These are phyloP conservation scores for Rhineura floridana DNA, from an alignment of 2,113 vertebrate genomes.

Conservation along the genomic window DNA sequence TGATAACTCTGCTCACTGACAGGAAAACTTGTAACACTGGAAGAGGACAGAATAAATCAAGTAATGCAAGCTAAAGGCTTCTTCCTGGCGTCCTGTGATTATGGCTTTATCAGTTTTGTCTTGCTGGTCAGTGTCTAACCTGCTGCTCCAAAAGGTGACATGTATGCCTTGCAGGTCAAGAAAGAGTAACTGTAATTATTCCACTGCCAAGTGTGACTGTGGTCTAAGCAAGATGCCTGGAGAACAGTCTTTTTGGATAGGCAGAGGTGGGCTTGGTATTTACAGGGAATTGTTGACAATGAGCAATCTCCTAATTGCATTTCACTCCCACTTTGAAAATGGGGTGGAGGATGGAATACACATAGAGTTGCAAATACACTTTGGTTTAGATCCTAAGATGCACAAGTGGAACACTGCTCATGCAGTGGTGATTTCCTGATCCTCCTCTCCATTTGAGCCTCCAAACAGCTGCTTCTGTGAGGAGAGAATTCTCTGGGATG, in stretches of 20 bases:
- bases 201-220: rapidly evolving
- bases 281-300: background rate
- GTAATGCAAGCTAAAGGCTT: background rate
- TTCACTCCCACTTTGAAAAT: background rate
- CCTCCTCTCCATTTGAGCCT: background rate
- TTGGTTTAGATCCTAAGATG: background rate
- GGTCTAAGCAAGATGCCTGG: background rate
- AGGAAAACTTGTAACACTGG: no score
- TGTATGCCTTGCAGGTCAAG: background rate
- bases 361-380: background rate
- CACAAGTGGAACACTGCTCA: background rate
- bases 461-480: background rate
- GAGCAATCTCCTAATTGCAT: background rate
- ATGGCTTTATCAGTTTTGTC: background rate
- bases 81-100: background rate
- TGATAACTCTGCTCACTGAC: no score
- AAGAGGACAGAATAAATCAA: background rate
- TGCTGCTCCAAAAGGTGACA: background rate
- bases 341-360: background rate
- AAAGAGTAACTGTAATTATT: background rate
- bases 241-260: background rate
- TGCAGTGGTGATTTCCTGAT: no score
- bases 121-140: background rate
- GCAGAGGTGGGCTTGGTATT: background rate
- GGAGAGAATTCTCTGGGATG: background rate